phyloP scores from a whole-genome alignment of 2,797 vertebrate genomes.

The Arremon aurantiirostris region DNA sequence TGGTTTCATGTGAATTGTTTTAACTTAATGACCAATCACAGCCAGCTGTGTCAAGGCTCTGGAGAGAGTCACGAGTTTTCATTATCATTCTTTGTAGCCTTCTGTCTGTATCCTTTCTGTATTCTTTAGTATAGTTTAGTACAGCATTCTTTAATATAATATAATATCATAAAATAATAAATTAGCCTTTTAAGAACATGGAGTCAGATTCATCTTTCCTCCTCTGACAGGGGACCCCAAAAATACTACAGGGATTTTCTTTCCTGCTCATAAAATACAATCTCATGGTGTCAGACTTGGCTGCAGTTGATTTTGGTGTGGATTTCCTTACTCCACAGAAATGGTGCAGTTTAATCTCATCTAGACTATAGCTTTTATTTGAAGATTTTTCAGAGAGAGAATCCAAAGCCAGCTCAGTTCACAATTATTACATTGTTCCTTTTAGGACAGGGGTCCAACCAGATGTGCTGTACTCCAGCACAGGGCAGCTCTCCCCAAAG shows the following conservation, averaged over 20 bases:
- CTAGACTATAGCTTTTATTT: background rate
- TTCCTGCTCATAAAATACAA: background rate
- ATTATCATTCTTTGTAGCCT: too few relatives aligned
- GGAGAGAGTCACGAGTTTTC: too few relatives aligned
- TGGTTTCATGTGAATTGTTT: too few relatives aligned
- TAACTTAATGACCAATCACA: too few relatives aligned
- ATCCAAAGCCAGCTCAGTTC: background rate
- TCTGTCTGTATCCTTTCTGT: too few relatives aligned
- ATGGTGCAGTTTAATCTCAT: background rate
- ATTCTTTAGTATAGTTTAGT: too few relatives aligned
- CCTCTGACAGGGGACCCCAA: accelerated
- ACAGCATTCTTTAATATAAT: too few relatives aligned
- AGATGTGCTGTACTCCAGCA: background rate
- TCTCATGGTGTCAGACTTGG: background rate
- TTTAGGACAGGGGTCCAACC: background rate
- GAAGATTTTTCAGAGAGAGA: background rate
- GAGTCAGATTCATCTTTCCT: too few relatives aligned
- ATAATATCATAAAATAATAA: too few relatives aligned
- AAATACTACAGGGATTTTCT: background rate
- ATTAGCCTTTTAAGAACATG: too few relatives aligned
- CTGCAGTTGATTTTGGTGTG: background rate
- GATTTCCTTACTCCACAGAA: background rate
- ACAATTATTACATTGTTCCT: background rate
- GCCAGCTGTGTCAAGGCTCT: too few relatives aligned
- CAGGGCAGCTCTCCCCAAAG: background rate